These are phyloP conservation scores for Lepidochrysops patricia DNA, from an alignment of 2,888 invertebrate genomes.

Conservation along the genomic window DNA sequence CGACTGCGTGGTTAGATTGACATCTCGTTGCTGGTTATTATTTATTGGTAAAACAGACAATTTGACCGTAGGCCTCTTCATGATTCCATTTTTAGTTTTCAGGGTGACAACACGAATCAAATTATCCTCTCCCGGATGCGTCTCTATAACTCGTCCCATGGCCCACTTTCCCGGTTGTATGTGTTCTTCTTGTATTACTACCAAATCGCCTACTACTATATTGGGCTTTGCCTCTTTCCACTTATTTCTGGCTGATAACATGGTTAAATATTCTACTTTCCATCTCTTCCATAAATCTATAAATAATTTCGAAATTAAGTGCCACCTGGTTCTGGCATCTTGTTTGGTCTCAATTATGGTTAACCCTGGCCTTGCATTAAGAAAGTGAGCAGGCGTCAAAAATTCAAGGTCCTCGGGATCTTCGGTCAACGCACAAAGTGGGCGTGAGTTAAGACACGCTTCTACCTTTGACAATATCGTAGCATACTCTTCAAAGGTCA, in stretches of 20 bases:
- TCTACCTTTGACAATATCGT: constrained; percentile 14
- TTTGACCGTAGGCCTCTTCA: constrained; percentile 19
- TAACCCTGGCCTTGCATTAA: constrained; percentile 10
- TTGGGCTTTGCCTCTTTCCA: constrained; percentile 14
- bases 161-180: constrained; percentile 23
- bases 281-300: constrained; percentile 20
- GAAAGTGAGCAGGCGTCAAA: constrained; percentile 15
- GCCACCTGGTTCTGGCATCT: constrained; percentile 21
- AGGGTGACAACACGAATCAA: constrained; percentile 19
- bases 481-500: constrained; percentile 15
- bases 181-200: constrained; percentile 21
- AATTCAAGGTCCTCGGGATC: constrained; percentile 17
- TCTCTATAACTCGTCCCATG: constrained; percentile 12
- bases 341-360: constrained; percentile 20
- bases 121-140: constrained; percentile 18
- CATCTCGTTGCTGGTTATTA: constrained; percentile 11
- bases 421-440: too few relatives aligned
- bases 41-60: constrained; percentile 16
- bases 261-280: constrained; percentile 17
- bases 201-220: constrained; percentile 18
- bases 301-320: constrained; percentile 13
- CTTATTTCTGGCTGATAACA: constrained; percentile 16
- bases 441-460: constrained; percentile 16
- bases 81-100: constrained; percentile 17
- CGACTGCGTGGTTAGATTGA: constrained; percentile 1